Evolutionary conservation across 37 sponge, comb jelly and placozoan genomes (phyloP), one percentile per base, ranked within the genome.

Genomic region (Mnemiopsis leidyi): DNA sequence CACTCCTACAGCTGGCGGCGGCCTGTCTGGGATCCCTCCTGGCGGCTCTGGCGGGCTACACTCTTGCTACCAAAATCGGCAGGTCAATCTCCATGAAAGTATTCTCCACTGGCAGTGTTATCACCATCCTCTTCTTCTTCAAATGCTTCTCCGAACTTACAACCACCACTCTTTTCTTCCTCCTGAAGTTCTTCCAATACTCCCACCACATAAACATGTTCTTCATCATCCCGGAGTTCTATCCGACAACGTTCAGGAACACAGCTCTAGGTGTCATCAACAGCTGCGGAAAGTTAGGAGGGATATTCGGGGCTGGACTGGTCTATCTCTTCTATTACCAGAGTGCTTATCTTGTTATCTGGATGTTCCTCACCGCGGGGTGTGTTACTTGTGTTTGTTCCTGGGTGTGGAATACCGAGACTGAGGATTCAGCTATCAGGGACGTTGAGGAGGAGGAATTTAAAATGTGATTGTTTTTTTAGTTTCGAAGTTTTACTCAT

Each of bases 241-340:
- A 82, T 37, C 82, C 82, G 3, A 82, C 82, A 0, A 36, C 37
- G 3, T 35, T 82, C 82, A 3, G 82, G 5, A 82, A 82, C 82
- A 30, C 82, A 23, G 82, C 82, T 13, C 20, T 82, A 7, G 82
- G 82, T 18, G 20, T 82, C 23, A 34, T 82, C 82, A 82, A 82
- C 38, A 82, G 82, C 30, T 82, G 37, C 23, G 82, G 82, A 0
- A 82, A 82, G 38, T 30, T 82, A 35, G 82, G 82, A 34, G 82
- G 82, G 5, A 37, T 34, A 7, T 5, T 82, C 1, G 82, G 82
- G 7, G 82, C 82, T 36, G 82, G 37, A 30, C 36, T 30, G 3
- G 82, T 82, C 1, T 82, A 82, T 30, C 36, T 30, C 36, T 37
- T 82, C 31, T 82, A 29, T 30, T 82, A 82, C 38, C 7, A 20